Conservation (phyloP, 2,113 vertebrate species). For the western clawed frog (Xenopus tropicalis) region DNA sequence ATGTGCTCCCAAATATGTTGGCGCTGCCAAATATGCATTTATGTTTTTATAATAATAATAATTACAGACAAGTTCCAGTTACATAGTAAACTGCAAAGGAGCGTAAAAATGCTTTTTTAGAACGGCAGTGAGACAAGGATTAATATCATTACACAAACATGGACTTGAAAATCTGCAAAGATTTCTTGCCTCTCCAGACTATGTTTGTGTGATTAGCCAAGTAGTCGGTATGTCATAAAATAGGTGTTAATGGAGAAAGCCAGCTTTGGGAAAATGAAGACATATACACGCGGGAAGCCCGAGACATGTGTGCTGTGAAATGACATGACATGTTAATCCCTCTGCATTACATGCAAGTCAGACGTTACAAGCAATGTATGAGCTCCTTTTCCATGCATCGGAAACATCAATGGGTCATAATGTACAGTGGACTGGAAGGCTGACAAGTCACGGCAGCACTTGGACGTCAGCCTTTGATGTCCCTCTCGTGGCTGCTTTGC, state of each 20-base stretch:
- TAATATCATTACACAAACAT: conserved; percentile 8
- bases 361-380: conserved; percentile 32
- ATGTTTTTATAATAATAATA: too few relatives aligned
- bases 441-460: conserved; percentile 34
- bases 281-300: background rate
- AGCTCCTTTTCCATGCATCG: conserved; percentile 6
- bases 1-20: too few relatives aligned
- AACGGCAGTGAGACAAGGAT: background rate
- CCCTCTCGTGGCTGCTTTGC: conserved; percentile 39
- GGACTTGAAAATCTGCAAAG: conserved; percentile 6
- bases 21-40: too few relatives aligned
- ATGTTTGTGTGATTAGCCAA: background rate
- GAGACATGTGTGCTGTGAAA: conserved; percentile 6
- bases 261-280: conserved; percentile 4
- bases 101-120: background rate
- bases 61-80: background rate
- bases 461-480: conserved; percentile 40
- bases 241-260: conserved; percentile 26
- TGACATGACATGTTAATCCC: conserved; percentile 38
- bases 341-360: conserved; percentile 34
- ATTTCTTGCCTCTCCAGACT: conserved; percentile 1
- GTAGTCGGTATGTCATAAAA: conserved; percentile 8
- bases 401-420: conserved; percentile 29
- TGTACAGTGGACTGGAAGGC: conserved; percentile 22
- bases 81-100: background rate